Evolutionary conservation across 2,888 invertebrate species (phyloP).

Genomic region (Zele albiditarsus): DNA sequence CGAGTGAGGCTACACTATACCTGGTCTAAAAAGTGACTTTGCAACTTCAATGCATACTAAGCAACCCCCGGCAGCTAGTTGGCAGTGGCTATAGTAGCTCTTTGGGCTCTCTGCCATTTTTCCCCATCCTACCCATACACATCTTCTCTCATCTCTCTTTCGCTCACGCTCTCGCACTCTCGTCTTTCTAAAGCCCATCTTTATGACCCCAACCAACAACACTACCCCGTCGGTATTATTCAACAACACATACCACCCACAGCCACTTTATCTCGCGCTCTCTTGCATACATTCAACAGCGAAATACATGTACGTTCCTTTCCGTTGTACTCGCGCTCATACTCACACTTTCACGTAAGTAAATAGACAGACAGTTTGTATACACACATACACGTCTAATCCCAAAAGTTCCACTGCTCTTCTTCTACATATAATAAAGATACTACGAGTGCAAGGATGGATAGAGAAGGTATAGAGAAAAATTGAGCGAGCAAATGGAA

Average conservation of each 20-base stretch:
- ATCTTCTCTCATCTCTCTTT: slow-evolving; percentile 40
- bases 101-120: slow-evolving; percentile 41
- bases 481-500: slow-evolving; percentile 2
- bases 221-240: slow-evolving; percentile 45
- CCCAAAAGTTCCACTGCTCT: slow-evolving; percentile 46
- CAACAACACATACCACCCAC: slow-evolving; percentile 41
- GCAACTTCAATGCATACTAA: slow-evolving; percentile 72
- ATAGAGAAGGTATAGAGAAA: slow-evolving; percentile 45
- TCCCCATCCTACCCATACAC: slow-evolving; percentile 39
- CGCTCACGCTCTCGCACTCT: slow-evolving; percentile 45
- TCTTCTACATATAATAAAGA: slow-evolving; percentile 30
- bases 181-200: slow-evolving; percentile 60
- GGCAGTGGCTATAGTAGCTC: slow-evolving; percentile 39
- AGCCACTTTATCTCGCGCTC: slow-evolving; percentile 37
- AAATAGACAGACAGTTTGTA: slow-evolving; percentile 21
- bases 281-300: slow-evolving; percentile 36
- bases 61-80: slow-evolving; percentile 59
- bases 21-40: slow-evolving; percentile 69
- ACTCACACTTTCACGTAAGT: slow-evolving; percentile 23
- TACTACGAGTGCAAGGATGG: slow-evolving; percentile 45
- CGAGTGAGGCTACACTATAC: slow-evolving; percentile 39
- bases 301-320: slow-evolving; percentile 45
- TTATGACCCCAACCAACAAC: slow-evolving; percentile 60
- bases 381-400: slow-evolving; percentile 45
- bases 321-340: slow-evolving; percentile 31